Percentiles rank a stretch among this genome's conserved stretches.
Conservation (phyloP, 1,140 invertebrate species). For the Tigriopus japonicus region DNA sequence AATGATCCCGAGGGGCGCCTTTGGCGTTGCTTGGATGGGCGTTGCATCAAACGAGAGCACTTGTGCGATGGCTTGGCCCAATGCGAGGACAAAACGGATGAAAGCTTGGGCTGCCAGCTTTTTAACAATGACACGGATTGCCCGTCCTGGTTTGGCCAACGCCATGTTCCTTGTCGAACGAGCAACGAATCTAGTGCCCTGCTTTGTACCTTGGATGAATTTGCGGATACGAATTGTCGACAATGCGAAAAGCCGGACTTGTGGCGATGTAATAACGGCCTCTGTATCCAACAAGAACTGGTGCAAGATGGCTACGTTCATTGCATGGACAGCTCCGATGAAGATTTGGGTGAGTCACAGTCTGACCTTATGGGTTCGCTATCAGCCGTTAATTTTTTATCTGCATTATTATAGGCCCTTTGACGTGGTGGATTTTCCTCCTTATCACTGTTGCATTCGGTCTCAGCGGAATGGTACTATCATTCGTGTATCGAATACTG, state of each 20-base stretch:
- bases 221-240: neutral
- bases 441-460: neutral
- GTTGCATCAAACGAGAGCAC: neutral
- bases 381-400: too few species aligned
- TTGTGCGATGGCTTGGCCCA: neutral
- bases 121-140: neutral
- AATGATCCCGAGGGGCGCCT: neutral
- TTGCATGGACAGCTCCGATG: neutral
- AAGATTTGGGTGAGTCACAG: neutral
- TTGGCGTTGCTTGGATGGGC: neutral
- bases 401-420: neutral
- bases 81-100: neutral
- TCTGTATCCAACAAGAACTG: neutral
- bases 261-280: neutral
- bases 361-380: neutral
- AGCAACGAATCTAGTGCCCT: neutral
- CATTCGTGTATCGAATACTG: neutral
- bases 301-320: neutral
- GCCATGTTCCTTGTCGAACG: neutral
- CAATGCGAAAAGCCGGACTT: neutral
- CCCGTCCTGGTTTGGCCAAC: neutral
- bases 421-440: neutral
- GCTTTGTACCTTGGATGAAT: neutral
- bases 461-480: neutral
- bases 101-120: neutral